These are phyloP conservation scores for Characodon lateralis DNA, from an alignment of 2,797 vertebrate genomes.

Conservation along the genomic window DNA sequence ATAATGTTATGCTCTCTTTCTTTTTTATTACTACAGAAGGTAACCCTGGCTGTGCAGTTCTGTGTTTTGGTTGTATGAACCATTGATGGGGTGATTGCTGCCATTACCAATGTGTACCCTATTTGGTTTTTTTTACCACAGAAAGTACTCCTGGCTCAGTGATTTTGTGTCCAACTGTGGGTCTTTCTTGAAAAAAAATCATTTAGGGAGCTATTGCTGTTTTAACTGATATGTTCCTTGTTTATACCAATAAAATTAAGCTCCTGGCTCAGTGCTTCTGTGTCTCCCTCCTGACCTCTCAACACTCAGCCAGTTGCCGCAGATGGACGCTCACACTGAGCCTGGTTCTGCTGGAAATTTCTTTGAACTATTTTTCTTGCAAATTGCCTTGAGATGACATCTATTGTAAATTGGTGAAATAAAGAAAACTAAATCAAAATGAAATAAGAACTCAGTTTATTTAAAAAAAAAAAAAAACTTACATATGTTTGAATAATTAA, in stretches of 20 bases:
- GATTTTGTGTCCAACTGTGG: not conserved
- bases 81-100: not conserved
- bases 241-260: not conserved
- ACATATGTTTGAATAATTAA: not conserved
- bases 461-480: no score
- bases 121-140: not conserved
- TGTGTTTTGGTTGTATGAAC: not conserved
- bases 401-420: slow-evolving; percentile 1
- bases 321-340: not conserved
- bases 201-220: not conserved
- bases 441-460: not conserved
- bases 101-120: not conserved
- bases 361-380: not conserved
- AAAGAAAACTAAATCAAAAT: not conserved
- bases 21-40: not conserved
- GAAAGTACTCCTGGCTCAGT: not conserved
- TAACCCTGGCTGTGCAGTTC: not conserved
- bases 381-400: not conserved
- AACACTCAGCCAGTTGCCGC: not conserved
- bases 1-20: not conserved
- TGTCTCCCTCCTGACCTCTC: not conserved
- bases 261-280: not conserved
- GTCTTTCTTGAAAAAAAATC: not conserved
- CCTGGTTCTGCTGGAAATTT: not conserved
- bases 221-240: slow-evolving; percentile 2